Percentiles rank a stretch among this genome's conserved stretches.
phyloP scores from a whole-genome alignment of 2,113 vertebrate genomes.

The Perca schrenkii region DNA sequence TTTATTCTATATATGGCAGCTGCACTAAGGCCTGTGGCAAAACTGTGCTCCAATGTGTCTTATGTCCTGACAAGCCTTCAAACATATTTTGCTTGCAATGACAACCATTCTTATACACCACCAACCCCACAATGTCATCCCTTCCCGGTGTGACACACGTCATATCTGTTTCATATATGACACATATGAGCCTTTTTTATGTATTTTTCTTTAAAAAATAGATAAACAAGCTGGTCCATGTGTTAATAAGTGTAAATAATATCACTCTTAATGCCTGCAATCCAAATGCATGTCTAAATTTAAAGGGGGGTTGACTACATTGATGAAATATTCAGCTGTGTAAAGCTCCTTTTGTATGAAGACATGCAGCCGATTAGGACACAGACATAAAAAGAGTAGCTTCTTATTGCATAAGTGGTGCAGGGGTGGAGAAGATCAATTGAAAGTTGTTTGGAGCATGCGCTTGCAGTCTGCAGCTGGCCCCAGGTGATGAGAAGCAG shows the following conservation, averaged over 20 bases:
- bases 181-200: constrained; percentile 13
- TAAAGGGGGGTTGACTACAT: neutral
- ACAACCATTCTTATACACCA: constrained; percentile 44
- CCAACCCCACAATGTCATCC: constrained; percentile 35
- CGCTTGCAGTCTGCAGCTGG: too few relatives aligned
- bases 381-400: too few relatives aligned
- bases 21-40: constrained; percentile 50
- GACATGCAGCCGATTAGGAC: too few relatives aligned
- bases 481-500: too few relatives aligned
- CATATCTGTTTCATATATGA: constrained; percentile 13
- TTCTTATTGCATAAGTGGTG: too few relatives aligned
- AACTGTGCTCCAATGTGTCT: constrained; percentile 57
- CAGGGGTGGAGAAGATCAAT: too few relatives aligned
- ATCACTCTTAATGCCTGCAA: neutral
- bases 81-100: constrained; percentile 41
- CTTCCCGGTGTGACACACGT: constrained; percentile 23
- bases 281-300: constrained; percentile 27
- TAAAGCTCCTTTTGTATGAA: too few relatives aligned
- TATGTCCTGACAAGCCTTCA: constrained; percentile 52
- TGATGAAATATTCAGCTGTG: too few relatives aligned
- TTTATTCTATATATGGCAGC: constrained; percentile 63
- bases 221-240: constrained; percentile 1
- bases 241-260: constrained; percentile 32
- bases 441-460: too few relatives aligned
- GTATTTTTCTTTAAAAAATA: neutral